Evolutionary conservation across 2,888 invertebrate species (phyloP), one percentile per base, ranked within the genome.

Genomic region (Leucania comma): DNA sequence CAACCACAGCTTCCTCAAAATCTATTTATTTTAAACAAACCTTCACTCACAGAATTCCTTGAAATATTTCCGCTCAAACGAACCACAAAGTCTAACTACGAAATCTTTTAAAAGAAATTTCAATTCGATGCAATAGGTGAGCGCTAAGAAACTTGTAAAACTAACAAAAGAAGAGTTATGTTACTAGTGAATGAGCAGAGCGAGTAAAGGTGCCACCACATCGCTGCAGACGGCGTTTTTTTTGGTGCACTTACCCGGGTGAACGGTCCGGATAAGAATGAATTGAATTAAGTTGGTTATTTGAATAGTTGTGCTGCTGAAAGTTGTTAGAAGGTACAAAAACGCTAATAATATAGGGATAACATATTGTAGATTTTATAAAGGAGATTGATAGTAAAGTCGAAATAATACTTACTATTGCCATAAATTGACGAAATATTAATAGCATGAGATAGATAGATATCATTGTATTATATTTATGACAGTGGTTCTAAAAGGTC

Each of bases 81-180:
- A 70, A 64, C 63, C 62, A 32, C 82, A 78, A 75, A 83, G 69
- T 72, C 69, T 54, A 68, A 63, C 59, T 48, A 0, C 32, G 22
- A 56, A 71, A 62, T 72, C 42, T 74, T 77, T 75, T 24, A 72
- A 72, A 81, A 80, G 48, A 82, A 75, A 78, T 82, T 82, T 73
- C 66, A 75, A 76, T 84, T 78, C 65, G 61, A 72, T 75, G 75
- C 70, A 74, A 79, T 77, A 79, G 62, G 62, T 84, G 58, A 75
- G 64, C 61, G 53, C 58, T 74, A 75, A 85, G 76, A 70, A 81
- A 81, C 24, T 78, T 78, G 74, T 84, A 73, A 53, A 68, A 69
- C 75, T 46, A 60, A 78, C 74, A 68, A 73, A 78, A 80, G 68
- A 51, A 17, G 10, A 64, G 72, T 35, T 57, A 51, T 71, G 68